These are phyloP conservation scores for Bombus pascuorum DNA, from an alignment of 1,140 invertebrate genomes.

Conservation along the genomic window DNA sequence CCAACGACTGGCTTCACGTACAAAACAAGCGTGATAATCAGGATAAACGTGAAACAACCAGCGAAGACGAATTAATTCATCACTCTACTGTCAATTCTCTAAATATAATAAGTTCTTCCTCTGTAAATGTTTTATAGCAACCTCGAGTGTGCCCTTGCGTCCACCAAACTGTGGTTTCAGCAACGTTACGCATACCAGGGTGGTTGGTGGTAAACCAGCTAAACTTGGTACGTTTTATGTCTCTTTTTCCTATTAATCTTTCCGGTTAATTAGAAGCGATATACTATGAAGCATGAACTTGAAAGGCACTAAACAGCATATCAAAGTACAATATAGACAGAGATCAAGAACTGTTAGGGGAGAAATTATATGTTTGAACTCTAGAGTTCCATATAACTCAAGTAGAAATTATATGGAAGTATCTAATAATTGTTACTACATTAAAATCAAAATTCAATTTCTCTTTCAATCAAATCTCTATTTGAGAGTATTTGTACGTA, in stretches of 20 bases:
- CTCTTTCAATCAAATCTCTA: too few relatives aligned
- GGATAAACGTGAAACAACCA: too few relatives aligned
- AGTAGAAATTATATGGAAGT: too few relatives aligned
- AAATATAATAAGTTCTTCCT: background rate
- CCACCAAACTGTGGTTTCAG: slow-evolving; percentile 72
- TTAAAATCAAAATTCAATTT: too few relatives aligned
- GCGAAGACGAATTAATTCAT: too few relatives aligned
- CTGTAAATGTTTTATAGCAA: slow-evolving; percentile 51
- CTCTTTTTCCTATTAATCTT: background rate
- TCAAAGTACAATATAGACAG: background rate
- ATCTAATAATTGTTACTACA: too few relatives aligned
- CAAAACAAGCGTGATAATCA: too few relatives aligned
- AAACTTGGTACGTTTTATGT: slow-evolving; percentile 59
- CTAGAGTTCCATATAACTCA: too few relatives aligned
- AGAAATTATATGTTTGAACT: background rate
- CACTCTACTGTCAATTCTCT: too few relatives aligned
- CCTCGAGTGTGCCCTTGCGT: slow-evolving; percentile 66
- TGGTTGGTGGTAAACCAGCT: slow-evolving; percentile 71
- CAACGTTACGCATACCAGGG: slow-evolving; percentile 57
- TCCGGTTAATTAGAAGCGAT: background rate
- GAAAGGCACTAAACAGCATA: too few relatives aligned
- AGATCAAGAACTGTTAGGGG: accelerated
- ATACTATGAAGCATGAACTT: background rate
- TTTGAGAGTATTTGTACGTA: too few relatives aligned
- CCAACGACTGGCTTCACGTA: background rate